Evolutionary conservation across 2,797 vertebrate species (phyloP).

Genomic region (Clarias fuscus): DNA sequence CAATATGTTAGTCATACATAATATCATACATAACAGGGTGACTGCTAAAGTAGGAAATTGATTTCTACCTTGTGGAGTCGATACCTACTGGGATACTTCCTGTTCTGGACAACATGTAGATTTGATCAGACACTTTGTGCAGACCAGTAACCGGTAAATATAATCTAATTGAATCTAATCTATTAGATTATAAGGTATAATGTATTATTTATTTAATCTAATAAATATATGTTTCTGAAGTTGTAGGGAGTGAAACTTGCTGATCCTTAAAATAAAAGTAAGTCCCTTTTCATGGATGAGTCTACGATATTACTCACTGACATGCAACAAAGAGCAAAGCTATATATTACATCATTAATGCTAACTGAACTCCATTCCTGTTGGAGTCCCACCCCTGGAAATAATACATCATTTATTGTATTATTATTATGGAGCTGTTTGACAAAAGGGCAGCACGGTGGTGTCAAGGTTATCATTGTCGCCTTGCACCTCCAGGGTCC

Average conservation of each 20-base stretch:
- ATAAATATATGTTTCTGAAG: neutral
- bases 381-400: neutral
- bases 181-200: neutral
- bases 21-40: constrained; percentile 32
- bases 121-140: neutral
- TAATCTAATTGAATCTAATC: neutral
- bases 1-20: constrained; percentile 56
- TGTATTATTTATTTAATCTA: neutral
- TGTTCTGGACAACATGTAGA: neutral
- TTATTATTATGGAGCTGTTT: neutral
- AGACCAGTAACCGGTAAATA: neutral
- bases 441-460: too few relatives aligned
- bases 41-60: constrained; percentile 18
- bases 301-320: neutral
- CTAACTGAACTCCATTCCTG: neutral
- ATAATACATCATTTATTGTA: neutral
- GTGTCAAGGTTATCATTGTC: too few relatives aligned
- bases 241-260: neutral
- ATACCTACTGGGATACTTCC: constrained; percentile 28
- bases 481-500: too few relatives aligned
- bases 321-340: neutral
- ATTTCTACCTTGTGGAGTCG: constrained; percentile 33
- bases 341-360: neutral
- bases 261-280: neutral
- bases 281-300: too few relatives aligned